These are phyloP conservation scores for Thryonomys swinderianus DNA, from an alignment of 2,113 vertebrate genomes.

Conservation along the genomic window DNA sequence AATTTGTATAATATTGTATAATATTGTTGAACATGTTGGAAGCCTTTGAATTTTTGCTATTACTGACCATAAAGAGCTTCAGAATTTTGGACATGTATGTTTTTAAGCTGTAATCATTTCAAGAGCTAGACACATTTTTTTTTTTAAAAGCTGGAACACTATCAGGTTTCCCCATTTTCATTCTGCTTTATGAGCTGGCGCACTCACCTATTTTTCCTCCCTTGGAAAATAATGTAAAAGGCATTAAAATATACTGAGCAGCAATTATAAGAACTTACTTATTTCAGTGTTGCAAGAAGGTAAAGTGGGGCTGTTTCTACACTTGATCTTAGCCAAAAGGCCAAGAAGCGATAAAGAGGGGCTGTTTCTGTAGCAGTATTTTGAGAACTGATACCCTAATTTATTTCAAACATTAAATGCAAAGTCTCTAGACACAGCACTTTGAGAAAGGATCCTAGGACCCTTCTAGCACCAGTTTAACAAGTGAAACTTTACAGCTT, in stretches of 20 bases:
- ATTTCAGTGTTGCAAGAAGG: background rate
- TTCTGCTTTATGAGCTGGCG: background rate
- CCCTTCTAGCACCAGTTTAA: background rate
- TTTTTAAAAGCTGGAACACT: background rate
- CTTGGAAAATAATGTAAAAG: background rate
- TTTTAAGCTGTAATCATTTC: slow-evolving; percentile 1
- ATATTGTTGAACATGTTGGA: background rate
- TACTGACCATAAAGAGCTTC: background rate
- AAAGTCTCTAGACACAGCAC: background rate
- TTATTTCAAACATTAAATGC: background rate
- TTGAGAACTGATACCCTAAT: background rate
- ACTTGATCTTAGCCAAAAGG: too few species aligned
- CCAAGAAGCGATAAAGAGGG: background rate
- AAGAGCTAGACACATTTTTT: background rate
- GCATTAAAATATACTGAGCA: background rate
- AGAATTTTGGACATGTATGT: background rate
- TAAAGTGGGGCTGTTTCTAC: background rate
- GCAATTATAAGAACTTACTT: background rate
- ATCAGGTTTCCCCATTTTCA: background rate
- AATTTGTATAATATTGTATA: background rate
- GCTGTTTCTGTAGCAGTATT: background rate
- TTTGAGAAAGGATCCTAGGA: background rate
- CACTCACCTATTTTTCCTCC: background rate
- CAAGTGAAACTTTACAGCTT: background rate
- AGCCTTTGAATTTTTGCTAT: slow-evolving; percentile 10